These are phyloP conservation scores for Chamaetylas fuelleborni DNA, from an alignment of 2,113 vertebrate species.

Conservation along the genomic window DNA sequence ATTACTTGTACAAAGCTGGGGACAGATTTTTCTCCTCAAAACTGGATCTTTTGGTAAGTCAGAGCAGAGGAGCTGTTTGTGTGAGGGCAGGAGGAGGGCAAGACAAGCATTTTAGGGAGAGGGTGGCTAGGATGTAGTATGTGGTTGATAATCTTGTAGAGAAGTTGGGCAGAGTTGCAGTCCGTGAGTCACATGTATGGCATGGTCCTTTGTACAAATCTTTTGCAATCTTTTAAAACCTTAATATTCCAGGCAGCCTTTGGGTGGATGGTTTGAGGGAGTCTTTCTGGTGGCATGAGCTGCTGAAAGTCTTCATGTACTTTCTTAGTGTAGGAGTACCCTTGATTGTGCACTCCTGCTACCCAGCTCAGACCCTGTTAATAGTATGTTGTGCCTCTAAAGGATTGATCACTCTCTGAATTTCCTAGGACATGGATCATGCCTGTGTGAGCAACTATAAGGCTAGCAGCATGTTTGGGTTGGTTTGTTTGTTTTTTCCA, in stretches of 20 bases:
- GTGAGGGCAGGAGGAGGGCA: background rate
- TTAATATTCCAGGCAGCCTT: background rate
- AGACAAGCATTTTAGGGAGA: background rate
- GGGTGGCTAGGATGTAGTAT: background rate
- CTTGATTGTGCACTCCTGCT: background rate
- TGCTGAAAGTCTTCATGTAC: background rate
- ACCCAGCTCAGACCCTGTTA: background rate
- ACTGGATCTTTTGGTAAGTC: background rate
- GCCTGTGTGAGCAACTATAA: fast-evolving
- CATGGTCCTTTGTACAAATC: background rate
- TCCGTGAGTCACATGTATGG: fast-evolving
- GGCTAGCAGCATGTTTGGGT: background rate
- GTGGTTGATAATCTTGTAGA: background rate
- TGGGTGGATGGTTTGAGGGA: background rate
- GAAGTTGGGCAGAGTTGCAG: background rate
- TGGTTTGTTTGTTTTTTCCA: background rate
- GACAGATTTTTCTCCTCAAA: background rate
- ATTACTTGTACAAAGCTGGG: background rate
- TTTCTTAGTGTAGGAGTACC: background rate
- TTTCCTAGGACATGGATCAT: background rate
- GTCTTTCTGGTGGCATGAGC: background rate
- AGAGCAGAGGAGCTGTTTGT: background rate
- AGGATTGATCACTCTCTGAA: background rate
- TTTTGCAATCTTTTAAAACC: background rate
- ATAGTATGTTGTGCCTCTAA: background rate